These are phyloP conservation scores for Drosophila incognita DNA, from an alignment of 2,888 invertebrate species.

Conservation along the genomic window DNA sequence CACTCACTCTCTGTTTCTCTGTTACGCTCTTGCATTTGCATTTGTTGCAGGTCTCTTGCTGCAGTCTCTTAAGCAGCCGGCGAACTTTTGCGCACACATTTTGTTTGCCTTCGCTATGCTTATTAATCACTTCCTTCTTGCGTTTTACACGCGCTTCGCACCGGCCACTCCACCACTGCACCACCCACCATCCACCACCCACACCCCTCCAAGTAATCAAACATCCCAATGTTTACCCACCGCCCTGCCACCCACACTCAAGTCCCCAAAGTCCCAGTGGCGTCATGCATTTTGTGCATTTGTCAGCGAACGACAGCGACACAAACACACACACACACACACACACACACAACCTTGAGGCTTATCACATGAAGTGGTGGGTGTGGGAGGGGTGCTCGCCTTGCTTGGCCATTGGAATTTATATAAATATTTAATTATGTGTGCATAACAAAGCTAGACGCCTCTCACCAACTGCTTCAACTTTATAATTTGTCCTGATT, in stretches of 20 bases:
- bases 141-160: conserved; percentile 54
- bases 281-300: conserved; percentile 64
- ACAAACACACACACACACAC: conserved; percentile 19
- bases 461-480: neutral
- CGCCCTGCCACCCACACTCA: neutral
- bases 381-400: neutral
- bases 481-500: neutral
- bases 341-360: conserved; percentile 42
- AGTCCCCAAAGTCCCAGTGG: conserved; percentile 20
- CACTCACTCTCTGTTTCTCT: neutral
- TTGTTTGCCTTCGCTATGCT: conserved; percentile 54
- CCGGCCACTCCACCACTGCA: neutral
- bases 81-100: conserved; percentile 35
- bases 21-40: conserved; percentile 15
- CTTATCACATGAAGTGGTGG: neutral
- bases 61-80: conserved; percentile 55
- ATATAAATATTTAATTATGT: conserved; percentile 21
- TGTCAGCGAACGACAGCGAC: conserved; percentile 51
- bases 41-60: conserved; percentile 32
- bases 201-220: neutral
- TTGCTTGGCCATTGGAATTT: neutral
- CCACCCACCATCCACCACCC: neutral
- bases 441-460: conserved; percentile 1
- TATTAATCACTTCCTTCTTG: conserved; percentile 74
- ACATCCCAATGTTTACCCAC: neutral